A percentile compares a stretch with the other conserved stretches of the same genome.
Evolutionary conservation across 2,113 vertebrate species (phyloP).

Genomic region (Hippocampus abdominalis): DNA sequence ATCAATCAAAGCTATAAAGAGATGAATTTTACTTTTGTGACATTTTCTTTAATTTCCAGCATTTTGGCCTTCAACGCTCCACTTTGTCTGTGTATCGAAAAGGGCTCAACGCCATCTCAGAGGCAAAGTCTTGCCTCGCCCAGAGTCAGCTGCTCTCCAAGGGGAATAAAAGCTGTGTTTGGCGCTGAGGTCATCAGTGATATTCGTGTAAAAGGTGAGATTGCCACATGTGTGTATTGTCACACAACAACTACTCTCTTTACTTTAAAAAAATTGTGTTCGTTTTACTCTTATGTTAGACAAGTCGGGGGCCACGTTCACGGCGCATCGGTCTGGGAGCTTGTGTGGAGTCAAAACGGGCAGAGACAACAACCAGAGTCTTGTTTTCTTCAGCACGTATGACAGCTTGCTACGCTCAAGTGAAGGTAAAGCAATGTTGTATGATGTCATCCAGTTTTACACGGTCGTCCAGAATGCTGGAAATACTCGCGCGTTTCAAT

Average conservation of each 20-base stretch:
- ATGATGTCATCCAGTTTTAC: background rate
- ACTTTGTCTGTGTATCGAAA: background rate
- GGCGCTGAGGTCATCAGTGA: conserved; percentile 38
- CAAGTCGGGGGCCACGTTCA: conserved; percentile 13
- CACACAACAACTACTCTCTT: background rate
- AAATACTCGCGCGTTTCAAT: background rate
- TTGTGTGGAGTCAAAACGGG: conserved; percentile 52
- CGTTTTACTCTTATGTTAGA: conserved; percentile 25
- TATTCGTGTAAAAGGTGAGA: conserved; percentile 49
- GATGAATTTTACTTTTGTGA: conserved; percentile 28
- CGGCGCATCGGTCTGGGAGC: conserved; percentile 25
- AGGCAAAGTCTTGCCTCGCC: conserved; percentile 21
- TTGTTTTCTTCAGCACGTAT: conserved; percentile 52
- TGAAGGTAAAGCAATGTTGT: conserved; percentile 36
- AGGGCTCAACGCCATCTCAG: conserved; percentile 15
- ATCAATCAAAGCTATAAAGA: background rate
- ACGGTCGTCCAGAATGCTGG: background rate
- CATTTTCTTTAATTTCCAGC: conserved; percentile 5
- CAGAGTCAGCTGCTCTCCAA: conserved; percentile 34
- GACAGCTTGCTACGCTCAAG: conserved; percentile 62
- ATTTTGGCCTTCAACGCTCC: conserved; percentile 8
- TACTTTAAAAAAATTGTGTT: background rate
- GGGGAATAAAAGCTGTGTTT: conserved; percentile 34
- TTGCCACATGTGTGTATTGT: no score
- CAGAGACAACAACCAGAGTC: conserved; percentile 25